Base-by-base conservation (phyloP, 2,797 vertebrate species). In the Tenualosa thibaudeaui region DNA sequence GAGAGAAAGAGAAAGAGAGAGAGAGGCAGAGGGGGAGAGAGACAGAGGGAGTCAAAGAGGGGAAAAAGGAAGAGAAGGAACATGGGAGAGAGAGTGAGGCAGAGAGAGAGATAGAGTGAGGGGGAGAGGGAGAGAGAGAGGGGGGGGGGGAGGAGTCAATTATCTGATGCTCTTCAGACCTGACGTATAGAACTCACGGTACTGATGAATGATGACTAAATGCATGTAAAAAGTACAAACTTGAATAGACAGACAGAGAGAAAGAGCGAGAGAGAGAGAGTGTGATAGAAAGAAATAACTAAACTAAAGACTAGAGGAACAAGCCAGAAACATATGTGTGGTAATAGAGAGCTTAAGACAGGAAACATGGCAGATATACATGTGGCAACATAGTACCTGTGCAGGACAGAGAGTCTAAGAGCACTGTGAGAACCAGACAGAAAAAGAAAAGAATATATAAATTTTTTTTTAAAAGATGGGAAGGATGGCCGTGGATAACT, bases 381-480 rank as follows among this genome's bases (percentile, higher is more conserved):
- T 56, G 54, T 56, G 54, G 54, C 50, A 9, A 56, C 22, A 56
- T 22, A 56, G 19, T 56, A 54, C 4, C 10, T 54, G 53, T 3
- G 13, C 46, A 5, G 46, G 4, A 54, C 10, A 54, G 53, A 13
- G 53, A 54, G 53, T 17, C 13, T 13, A 54, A 2, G 50, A 50
- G 51, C 3, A 15, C 9, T 53, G 49, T 2, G 53, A 54, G 53
- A 54, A 13, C 53, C 53, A 15, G 68, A 81, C 26, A 92, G 51
- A 90, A 86, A 81, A 85, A 88, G 86, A 85, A 82, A 85, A 58
- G 84, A 82, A 87, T 54, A 78, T 82, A 82, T 26, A 3, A 15
- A 62, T 22, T n/a, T n/a, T n/a, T n/a, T n/a, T n/a, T n/a, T n/a
- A n/a, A n/a, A n/a, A n/a, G 19, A 22, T 19, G 3, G 15, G 58